A percentile compares a stretch with the other conserved stretches of the same genome.
Conservation (phyloP, 2,888 invertebrate species). For the Dolichopus griseipennis region DNA sequence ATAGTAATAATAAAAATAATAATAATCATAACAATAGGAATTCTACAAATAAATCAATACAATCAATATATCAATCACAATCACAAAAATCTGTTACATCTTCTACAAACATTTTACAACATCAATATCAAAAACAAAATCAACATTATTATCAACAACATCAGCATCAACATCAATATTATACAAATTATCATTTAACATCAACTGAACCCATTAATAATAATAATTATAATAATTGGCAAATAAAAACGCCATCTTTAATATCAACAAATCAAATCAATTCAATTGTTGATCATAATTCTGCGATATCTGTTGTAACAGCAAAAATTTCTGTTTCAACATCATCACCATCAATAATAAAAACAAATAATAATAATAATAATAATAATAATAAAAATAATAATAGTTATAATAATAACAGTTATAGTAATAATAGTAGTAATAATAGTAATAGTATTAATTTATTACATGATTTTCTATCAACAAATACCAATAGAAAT, state of each 20-base stretch:
- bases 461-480: not conserved
- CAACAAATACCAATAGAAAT: slow-evolving; percentile 25
- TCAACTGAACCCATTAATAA: not conserved
- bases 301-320: not conserved
- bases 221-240: slow-evolving; percentile 6
- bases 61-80: not conserved
- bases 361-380: slow-evolving; percentile 1
- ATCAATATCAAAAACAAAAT: not conserved
- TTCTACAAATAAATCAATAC: not conserved
- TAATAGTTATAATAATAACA: not conserved
- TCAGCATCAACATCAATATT: not conserved
- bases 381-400: slow-evolving; percentile 7
- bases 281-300: not conserved
- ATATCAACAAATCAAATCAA: not conserved
- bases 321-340: slow-evolving; percentile 12
- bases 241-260: not conserved
- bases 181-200: not conserved
- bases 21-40: not conserved
- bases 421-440: not conserved
- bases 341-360: not conserved
- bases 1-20: not conserved
- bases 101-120: not conserved
- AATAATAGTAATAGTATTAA: not conserved
- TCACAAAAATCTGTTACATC: not conserved
- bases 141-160: not conserved